Percentiles rank a stretch among this genome's conserved stretches.
These are phyloP conservation scores for Panonychus citri DNA, from an alignment of 1,140 invertebrate genomes.

Conservation along the genomic window DNA sequence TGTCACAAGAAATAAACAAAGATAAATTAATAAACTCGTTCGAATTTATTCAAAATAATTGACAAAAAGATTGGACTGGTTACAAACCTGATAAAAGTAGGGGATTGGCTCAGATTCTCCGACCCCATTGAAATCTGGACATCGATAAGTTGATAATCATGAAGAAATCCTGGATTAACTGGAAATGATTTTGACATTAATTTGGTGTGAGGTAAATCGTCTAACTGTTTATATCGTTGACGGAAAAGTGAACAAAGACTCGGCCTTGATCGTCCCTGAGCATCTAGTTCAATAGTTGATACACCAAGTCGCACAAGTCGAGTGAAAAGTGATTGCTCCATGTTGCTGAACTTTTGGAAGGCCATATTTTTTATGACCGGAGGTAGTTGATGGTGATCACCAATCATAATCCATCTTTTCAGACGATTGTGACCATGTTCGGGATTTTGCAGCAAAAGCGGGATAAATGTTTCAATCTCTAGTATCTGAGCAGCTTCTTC, in stretches of 20 bases:
- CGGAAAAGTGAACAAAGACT: slow-evolving; percentile 86
- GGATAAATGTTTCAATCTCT: slow-evolving; percentile 99
- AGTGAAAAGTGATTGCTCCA: slow-evolving; percentile 97
- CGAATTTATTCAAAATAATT: not conserved
- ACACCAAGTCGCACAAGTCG: slow-evolving; percentile 84
- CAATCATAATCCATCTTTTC: slow-evolving; percentile 99
- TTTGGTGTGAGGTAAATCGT: slow-evolving; percentile 69
- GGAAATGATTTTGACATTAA: slow-evolving; percentile 53
- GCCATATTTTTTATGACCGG: slow-evolving; percentile 99
- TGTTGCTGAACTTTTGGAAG: slow-evolving; percentile 98
- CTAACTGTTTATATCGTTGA: slow-evolving; percentile 89
- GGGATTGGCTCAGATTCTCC: slow-evolving; percentile 94
- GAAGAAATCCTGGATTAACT: slow-evolving; percentile 63
- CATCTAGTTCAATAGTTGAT: slow-evolving; percentile 87
- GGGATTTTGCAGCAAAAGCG: slow-evolving; percentile 84
- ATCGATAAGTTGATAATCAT: slow-evolving; percentile 88
- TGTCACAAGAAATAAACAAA: too few relatives aligned
- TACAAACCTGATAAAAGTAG: slow-evolving; percentile 98
- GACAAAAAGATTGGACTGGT: too few relatives aligned
- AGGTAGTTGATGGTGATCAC: slow-evolving; percentile 95
- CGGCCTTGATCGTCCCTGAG: slow-evolving; percentile 77
- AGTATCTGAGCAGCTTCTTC: slow-evolving; percentile 97
- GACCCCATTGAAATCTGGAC: slow-evolving; percentile 86
- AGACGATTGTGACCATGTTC: slow-evolving; percentile 81
- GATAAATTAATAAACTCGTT: slow-evolving; percentile 23